These are phyloP conservation scores for Calliopum simillimum DNA, from an alignment of 2,888 invertebrate species.

Conservation along the genomic window DNA sequence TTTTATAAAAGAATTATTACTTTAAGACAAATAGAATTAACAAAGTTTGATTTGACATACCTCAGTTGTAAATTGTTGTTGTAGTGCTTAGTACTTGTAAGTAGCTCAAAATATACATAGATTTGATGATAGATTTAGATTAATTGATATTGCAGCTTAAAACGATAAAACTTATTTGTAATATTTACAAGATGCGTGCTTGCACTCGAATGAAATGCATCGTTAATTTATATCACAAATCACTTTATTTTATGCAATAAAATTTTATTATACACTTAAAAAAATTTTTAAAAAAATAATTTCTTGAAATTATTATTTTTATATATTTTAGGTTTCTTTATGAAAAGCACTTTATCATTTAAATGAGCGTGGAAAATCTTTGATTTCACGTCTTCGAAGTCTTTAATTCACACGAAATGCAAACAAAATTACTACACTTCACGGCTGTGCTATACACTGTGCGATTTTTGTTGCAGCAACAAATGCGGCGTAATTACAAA, in stretches of 20 bases:
- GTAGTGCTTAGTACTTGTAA: constrained; percentile 1
- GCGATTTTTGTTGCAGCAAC: too few species aligned
- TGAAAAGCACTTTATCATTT: constrained; percentile 2
- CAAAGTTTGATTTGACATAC: neutral
- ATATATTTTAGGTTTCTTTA: neutral
- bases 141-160: too few species aligned
- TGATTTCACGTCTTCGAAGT: too few species aligned
- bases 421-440: too few species aligned
- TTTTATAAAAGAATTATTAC: too few species aligned
- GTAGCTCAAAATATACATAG: constrained; percentile 14
- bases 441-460: too few species aligned
- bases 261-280: neutral
- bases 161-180: neutral
- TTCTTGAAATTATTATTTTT: neutral
- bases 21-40: neutral
- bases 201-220: neutral
- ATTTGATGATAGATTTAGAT: neutral
- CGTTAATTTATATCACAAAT: constrained; percentile 55
- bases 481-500: too few species aligned
- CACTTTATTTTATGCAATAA: neutral
- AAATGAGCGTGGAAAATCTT: neutral
- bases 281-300: neutral
- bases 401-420: too few species aligned
- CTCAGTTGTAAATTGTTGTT: constrained; percentile 9
- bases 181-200: constrained; percentile 21